Conservation (phyloP, 2,888 invertebrate genomes). For the Stenurella melanura region DNA sequence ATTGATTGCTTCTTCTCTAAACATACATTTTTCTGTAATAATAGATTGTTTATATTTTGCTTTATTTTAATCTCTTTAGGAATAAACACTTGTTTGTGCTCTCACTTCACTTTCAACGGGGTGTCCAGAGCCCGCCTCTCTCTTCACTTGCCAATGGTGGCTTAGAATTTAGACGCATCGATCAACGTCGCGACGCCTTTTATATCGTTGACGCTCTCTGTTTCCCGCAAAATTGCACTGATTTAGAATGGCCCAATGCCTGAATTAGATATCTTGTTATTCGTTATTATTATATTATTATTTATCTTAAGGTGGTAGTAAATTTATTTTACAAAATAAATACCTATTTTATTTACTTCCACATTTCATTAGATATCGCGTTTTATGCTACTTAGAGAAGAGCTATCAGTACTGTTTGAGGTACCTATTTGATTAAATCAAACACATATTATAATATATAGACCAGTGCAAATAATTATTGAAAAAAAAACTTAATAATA, state of each 20-base stretch:
- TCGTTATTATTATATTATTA: no score
- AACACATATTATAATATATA: no score
- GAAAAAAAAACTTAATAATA: no score
- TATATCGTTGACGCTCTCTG: not conserved
- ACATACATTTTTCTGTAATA: not conserved
- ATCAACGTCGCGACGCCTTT: constrained; percentile 64
- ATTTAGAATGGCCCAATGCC: not conserved
- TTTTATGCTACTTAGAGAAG: no score
- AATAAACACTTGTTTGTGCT: constrained; percentile 11
- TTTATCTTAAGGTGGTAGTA: no score
- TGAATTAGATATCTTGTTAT: no score
- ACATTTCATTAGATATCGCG: no score
- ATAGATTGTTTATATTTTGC: not conserved
- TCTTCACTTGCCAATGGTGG: constrained; percentile 59
- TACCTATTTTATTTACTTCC: no score
- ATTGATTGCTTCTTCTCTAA: not conserved
- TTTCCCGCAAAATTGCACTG: constrained; percentile 17
- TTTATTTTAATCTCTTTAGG: not conserved
- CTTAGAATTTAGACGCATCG: constrained; percentile 60
- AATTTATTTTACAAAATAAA: no score
- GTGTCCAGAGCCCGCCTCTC: constrained; percentile 57
- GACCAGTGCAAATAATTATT: no score
- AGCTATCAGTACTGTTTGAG: no score
- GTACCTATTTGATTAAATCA: no score
- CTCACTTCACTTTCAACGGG: constrained; percentile 40